Percentiles rank a stretch among this genome's conserved stretches.
Conservation (phyloP, 2,888 invertebrate genomes). For the Magallana nippona region DNA sequence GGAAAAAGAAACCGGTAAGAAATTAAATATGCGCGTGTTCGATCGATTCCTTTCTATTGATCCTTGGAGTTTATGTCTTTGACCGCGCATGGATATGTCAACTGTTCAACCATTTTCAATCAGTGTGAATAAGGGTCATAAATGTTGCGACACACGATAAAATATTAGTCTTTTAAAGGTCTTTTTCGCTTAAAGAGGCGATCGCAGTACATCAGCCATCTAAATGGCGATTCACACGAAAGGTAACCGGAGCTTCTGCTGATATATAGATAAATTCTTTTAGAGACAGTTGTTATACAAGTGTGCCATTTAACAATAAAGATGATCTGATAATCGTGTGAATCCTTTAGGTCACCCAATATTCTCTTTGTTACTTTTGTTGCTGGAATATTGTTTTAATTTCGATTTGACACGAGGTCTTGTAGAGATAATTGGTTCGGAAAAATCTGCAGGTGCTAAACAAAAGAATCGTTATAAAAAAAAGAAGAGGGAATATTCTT, state of each 20-base stretch:
- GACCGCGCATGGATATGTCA: conserved; percentile 10
- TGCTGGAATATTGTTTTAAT: conserved; percentile 36
- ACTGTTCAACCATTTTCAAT: conserved; percentile 18
- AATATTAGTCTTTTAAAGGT: conserved; percentile 33
- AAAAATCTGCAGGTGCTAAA: conserved; percentile 29
- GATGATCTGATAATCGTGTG: conserved; percentile 26
- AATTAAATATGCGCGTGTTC: neutral
- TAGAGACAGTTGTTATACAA: conserved; percentile 24
- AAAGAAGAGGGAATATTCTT: conserved; percentile 11
- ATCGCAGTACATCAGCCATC: conserved; percentile 2
- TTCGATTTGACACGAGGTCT: conserved; percentile 36
- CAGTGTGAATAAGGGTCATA: conserved; percentile 24
- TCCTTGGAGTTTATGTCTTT: neutral
- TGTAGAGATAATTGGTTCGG: neutral
- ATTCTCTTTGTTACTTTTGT: conserved; percentile 21
- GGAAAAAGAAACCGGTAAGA: too few relatives aligned
- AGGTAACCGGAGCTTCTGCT: neutral
- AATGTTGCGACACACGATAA: conserved; percentile 21
- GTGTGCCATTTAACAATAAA: conserved; percentile 29
- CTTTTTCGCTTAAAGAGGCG: conserved; percentile 20
- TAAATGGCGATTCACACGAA: conserved; percentile 4
- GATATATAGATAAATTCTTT: conserved; percentile 8
- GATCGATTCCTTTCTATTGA: neutral
- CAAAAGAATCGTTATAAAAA: conserved; percentile 11
- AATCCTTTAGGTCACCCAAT: conserved; percentile 24